phyloP scores from a whole-genome alignment of 2,113 vertebrate species.

The Pseudonaja textilis region DNA sequence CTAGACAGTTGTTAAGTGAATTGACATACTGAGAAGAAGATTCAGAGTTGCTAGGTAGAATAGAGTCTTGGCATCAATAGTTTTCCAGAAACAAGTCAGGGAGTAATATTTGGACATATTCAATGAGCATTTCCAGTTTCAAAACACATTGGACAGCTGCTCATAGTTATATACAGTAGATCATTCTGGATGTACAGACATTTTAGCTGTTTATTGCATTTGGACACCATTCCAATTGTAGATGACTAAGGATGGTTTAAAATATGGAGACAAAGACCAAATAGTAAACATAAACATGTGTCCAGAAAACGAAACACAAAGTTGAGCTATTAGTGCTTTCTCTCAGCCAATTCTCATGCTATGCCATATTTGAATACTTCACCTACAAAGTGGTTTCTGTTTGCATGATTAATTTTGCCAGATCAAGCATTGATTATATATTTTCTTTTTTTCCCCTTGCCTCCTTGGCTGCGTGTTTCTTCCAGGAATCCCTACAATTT shows the following conservation, averaged over 20 bases:
- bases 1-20: neutral
- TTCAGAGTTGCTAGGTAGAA: neutral
- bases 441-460: neutral
- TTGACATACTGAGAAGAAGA: neutral
- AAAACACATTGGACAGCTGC: neutral
- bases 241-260: neutral
- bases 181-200: neutral
- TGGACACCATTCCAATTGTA: neutral
- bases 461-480: neutral
- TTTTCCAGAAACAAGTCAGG: neutral
- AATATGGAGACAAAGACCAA: neutral
- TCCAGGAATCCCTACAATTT: slow-evolving; percentile 83
- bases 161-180: neutral
- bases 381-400: neutral
- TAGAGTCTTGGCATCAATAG: neutral
- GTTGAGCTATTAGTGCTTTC: neutral
- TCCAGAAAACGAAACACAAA: neutral
- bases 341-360: neutral
- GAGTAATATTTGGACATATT: neutral
- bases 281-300: neutral
- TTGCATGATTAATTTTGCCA: neutral
- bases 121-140: neutral
- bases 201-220: neutral
- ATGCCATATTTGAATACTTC: neutral
- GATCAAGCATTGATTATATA: neutral